Percentiles rank a stretch among this genome's conserved stretches.
phyloP scores from a whole-genome alignment of 2,797 vertebrate species.

The Arrhamphus sclerolepis region DNA sequence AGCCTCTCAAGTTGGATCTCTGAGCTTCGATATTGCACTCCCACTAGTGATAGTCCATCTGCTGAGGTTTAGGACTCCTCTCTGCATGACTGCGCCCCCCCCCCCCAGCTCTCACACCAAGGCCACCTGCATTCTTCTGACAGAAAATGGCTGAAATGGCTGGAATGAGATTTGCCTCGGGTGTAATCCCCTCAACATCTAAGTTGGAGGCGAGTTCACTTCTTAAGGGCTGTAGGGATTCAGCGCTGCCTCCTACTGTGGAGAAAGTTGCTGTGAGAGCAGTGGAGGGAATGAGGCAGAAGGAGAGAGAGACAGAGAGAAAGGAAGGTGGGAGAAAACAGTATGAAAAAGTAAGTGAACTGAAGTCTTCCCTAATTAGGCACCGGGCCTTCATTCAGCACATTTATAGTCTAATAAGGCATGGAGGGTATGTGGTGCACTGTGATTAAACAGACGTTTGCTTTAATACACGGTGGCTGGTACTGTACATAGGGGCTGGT shows the following conservation, averaged over 20 bases:
- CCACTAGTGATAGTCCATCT: conserved; percentile 59
- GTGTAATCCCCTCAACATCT: conserved; percentile 56
- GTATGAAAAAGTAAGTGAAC: conserved; percentile 39
- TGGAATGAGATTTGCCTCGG: conserved; percentile 62
- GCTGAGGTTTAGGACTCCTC: conserved; percentile 59
- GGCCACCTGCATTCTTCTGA: conserved; percentile 59
- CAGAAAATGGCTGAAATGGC: conserved; percentile 67
- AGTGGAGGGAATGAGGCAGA: conserved; percentile 20
- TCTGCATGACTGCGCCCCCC: conserved; percentile 48
- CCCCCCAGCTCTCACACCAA: conserved; percentile 27
- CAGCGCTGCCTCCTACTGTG: conserved; percentile 42
- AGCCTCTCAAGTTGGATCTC: conserved; percentile 57
- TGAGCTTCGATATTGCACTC: conserved; percentile 45
- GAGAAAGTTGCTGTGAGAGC: conserved; percentile 24
- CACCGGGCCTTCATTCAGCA: conserved; percentile 61
- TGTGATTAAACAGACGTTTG: conserved; percentile 72
- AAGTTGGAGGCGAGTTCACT: conserved; percentile 63
- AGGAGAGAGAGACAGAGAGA: conserved; percentile 23
- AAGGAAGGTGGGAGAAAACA: conserved; percentile 41
- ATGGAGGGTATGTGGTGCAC: conserved; percentile 53
- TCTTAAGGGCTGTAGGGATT: conserved; percentile 57
- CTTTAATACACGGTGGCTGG: conserved; percentile 69
- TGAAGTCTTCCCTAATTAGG: conserved; percentile 74
- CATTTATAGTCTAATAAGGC: conserved; percentile 73
- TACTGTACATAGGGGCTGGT: conserved; percentile 45